These are phyloP conservation scores for Eupithecia pulchellata DNA, from an alignment of 2,888 invertebrate genomes.

Conservation along the genomic window DNA sequence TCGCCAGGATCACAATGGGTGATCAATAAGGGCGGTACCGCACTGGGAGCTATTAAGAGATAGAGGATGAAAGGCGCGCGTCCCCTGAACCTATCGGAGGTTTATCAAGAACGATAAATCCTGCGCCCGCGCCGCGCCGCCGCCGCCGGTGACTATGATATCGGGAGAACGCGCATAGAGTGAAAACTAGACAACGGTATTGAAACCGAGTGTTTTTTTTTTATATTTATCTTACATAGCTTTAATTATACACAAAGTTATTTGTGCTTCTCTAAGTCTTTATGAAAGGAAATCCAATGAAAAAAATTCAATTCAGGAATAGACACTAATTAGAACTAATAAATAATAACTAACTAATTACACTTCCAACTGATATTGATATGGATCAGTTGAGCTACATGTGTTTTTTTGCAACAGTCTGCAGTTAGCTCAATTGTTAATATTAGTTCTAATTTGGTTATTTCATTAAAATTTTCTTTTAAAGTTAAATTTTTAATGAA, in stretches of 20 bases:
- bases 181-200: background rate
- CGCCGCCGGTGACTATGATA: constrained; percentile 26
- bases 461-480: no score
- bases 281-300: background rate
- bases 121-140: constrained; percentile 22
- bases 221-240: background rate
- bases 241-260: background rate
- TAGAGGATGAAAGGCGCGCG: constrained; percentile 39
- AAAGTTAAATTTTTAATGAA: no score
- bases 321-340: no score
- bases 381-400: no score
- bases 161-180: constrained; percentile 26
- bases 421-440: no score
- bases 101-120: constrained; percentile 40
- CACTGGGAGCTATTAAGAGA: constrained; percentile 42
- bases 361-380: no score
- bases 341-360: no score
- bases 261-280: background rate
- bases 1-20: constrained; percentile 26
- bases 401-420: no score
- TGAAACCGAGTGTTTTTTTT: background rate
- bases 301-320: background rate
- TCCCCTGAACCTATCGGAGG: constrained; percentile 29
- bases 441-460: no score
- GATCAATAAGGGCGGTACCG: constrained; percentile 44